phyloP scores from a whole-genome alignment of 2,113 vertebrate genomes.

The Aegotheles bennettii region DNA sequence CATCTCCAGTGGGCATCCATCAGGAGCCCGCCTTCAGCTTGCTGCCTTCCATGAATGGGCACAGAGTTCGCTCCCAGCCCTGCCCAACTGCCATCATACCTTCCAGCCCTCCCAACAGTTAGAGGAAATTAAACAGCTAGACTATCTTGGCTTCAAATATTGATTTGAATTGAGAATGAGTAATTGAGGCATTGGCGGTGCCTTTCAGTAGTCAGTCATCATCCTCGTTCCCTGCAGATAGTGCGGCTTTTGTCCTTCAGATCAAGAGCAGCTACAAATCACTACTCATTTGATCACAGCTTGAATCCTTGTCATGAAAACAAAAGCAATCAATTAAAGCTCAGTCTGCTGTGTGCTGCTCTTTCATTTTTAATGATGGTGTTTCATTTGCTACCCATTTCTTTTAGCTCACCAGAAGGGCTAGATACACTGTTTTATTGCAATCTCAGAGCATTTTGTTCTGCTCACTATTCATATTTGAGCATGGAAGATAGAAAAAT shows the following conservation, averaged over 20 bases:
- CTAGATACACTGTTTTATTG: neutral
- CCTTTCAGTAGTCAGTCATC: neutral
- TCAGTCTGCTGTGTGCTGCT: neutral
- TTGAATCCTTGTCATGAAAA: neutral
- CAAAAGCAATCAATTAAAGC: neutral
- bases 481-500: neutral
- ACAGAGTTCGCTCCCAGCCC: neutral
- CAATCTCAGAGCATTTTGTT: neutral
- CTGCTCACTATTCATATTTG: neutral
- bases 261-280: neutral
- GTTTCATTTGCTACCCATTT: neutral
- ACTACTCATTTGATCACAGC: neutral
- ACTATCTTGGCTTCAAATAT: neutral
- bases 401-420: neutral
- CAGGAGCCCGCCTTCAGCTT: neutral
- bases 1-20: neutral
- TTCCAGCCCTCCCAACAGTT: fast-evolving
- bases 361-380: neutral
- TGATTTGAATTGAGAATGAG: neutral
- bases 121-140: neutral
- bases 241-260: neutral
- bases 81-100: fast-evolving
- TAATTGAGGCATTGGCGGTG: fast-evolving
- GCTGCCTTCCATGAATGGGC: fast-evolving
- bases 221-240: neutral